Base-by-base conservation (phyloP, 2,797 vertebrate species). In the Thunnus albacares region DNA sequence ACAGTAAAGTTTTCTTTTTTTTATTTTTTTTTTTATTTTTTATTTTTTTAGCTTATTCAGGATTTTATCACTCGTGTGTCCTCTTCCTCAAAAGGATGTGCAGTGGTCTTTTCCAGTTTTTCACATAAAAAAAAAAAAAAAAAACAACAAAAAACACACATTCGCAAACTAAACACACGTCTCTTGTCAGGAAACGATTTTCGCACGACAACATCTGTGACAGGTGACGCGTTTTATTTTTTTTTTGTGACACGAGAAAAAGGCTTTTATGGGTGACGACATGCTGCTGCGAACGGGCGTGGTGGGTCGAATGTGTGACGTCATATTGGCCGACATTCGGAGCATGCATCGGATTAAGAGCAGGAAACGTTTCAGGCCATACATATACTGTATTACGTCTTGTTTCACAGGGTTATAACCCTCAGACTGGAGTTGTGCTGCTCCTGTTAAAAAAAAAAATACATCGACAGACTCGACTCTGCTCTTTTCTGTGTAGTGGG, bases 51-150 rank as follows among this genome's bases (percentile, higher is more conserved):
- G 89, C 90, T 92, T 90, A 92, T 92, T 92, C 68, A 77, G 81
- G 84, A 88, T 90, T 90, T 76, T 55, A 60, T 91, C 83, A 58
- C 80, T 90, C 70, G 1, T 75, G 59, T 82, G 81, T 85, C 84
- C 75, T 86, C 86, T 83, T 82, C 75, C 75, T 87, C 77, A 76
- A 76, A 87, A 77, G 67, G 84, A 92, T 53, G 86, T 85, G 77
- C 92, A 94, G 95, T 95, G 95, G 94, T 94, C 93, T 93, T 88
- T 92, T 94, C 92, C 91, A 94, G 93, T 93, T 94, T 78, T 89
- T 88, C 85, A 92, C 88, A 83, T 84, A 86, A 80, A 81, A 83
- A 74, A 70, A 79, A 75, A 43, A 56, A 70, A 71, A 35, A 57
- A 47, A 62, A 75, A 56, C 80, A 22, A 58, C 24, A 26, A 52